These are phyloP conservation scores for Drosophila yakuba DNA, from an alignment of 1,140 invertebrate species.

Conservation along the genomic window DNA sequence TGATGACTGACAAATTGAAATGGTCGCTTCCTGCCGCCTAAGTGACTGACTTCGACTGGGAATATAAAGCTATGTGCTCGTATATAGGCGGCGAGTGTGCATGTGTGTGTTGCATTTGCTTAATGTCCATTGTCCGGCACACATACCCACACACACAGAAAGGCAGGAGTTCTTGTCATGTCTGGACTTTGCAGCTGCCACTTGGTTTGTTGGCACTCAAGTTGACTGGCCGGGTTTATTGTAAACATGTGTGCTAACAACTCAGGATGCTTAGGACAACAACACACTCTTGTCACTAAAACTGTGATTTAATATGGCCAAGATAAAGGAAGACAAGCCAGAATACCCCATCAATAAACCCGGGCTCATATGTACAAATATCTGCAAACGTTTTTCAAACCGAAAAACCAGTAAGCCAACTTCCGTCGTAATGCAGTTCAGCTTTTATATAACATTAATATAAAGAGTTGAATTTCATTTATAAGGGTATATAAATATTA, in stretches of 20 bases:
- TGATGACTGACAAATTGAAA: constrained; percentile 80
- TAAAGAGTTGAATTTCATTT: too few species aligned
- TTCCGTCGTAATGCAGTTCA: background rate
- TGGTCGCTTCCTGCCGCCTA: constrained; percentile 59
- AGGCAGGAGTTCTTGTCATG: constrained; percentile 21
- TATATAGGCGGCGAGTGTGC: constrained; percentile 1
- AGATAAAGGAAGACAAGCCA: constrained; percentile 23
- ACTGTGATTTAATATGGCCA: constrained; percentile 56
- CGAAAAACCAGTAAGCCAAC: constrained; percentile 10
- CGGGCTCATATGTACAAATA: background rate
- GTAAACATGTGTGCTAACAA: constrained; percentile 80
- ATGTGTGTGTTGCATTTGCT: constrained; percentile 34
- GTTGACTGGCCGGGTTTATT: constrained; percentile 76
- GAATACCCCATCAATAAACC: constrained; percentile 28
- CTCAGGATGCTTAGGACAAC: constrained; percentile 52
- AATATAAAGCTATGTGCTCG: constrained; percentile 20
- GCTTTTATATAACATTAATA: background rate
- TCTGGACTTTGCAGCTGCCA: constrained; percentile 59
- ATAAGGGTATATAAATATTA: too few species aligned
- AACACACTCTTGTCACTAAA: constrained; percentile 48
- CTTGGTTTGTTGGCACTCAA: constrained; percentile 69
- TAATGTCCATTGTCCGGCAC: constrained; percentile 30
- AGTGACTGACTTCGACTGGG: constrained; percentile 64
- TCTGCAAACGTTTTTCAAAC: constrained; percentile 1
- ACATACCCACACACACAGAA: background rate